Evolutionary conservation across 2,113 vertebrate species (phyloP).

Genomic region (Nansenia antarctica): DNA sequence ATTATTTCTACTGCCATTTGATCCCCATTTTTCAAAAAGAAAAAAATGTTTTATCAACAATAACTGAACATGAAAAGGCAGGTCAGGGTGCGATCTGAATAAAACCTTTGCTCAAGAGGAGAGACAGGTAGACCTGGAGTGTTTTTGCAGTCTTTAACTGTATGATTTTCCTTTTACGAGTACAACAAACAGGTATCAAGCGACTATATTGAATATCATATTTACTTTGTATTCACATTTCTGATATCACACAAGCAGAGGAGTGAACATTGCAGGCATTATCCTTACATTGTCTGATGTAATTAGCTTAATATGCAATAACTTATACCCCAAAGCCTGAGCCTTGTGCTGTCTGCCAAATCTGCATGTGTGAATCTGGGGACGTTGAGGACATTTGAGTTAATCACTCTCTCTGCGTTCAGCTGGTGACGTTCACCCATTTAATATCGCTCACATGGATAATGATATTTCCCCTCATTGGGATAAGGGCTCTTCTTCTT

Average conservation of each 20-base stretch:
- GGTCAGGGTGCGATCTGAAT: not conserved
- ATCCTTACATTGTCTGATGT: slow-evolving; percentile 45
- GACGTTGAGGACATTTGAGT: slow-evolving; percentile 64
- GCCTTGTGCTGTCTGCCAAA: slow-evolving; percentile 39
- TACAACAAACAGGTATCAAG: not conserved
- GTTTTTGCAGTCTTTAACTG: not conserved
- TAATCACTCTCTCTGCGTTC: slow-evolving; percentile 57
- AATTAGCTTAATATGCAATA: slow-evolving; percentile 43
- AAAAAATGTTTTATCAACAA: slow-evolving; percentile 17
- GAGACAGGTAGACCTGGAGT: slow-evolving; percentile 27
- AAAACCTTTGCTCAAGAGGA: slow-evolving; percentile 1
- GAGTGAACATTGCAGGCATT: slow-evolving; percentile 31
- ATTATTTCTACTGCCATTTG: slow-evolving; percentile 13
- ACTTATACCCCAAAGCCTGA: slow-evolving; percentile 33
- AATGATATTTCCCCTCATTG: slow-evolving; percentile 62
- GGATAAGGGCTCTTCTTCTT: slow-evolving; percentile 30
- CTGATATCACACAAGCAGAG: slow-evolving; percentile 15
- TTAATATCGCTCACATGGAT: slow-evolving; percentile 46
- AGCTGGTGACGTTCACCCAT: slow-evolving; percentile 20
- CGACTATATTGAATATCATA: slow-evolving; percentile 49
- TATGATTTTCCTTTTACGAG: not conserved
- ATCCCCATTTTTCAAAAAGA: slow-evolving; percentile 38
- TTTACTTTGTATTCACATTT: slow-evolving; percentile 30
- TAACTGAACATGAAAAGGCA: not conserved
- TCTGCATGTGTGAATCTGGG: slow-evolving; percentile 55